Evolutionary conservation across 2,113 vertebrate genomes (phyloP).

Genomic region (Thomomys bottae): DNA sequence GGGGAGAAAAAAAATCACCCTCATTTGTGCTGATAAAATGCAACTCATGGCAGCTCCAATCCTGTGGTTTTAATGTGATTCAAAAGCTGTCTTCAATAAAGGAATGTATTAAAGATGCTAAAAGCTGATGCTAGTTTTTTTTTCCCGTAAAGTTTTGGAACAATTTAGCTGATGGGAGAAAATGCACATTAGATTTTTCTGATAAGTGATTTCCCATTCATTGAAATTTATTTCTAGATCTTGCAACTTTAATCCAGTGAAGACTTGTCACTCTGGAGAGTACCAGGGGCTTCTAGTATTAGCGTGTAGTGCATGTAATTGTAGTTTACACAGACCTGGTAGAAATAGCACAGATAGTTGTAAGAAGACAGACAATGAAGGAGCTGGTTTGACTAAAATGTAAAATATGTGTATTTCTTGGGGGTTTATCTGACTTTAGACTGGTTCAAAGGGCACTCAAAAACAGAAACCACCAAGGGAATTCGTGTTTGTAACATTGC

Average conservation of each 20-base stretch:
- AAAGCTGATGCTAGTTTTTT: not conserved
- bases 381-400: not conserved
- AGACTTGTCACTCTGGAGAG: not conserved
- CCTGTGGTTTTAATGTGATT: conserved; percentile 66
- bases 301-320: not conserved
- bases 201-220: not conserved
- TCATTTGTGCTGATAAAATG: conserved; percentile 76
- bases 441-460: not conserved
- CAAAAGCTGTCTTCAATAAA: conserved; percentile 68
- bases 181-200: conserved; percentile 36
- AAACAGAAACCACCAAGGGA: not conserved
- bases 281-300: not conserved
- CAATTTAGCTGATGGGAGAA: not conserved
- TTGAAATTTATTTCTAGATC: not conserved
- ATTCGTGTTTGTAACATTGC: not conserved
- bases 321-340: too few species aligned
- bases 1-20: not conserved
- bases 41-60: conserved; percentile 54
- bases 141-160: conserved; percentile 58
- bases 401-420: not conserved
- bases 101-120: conserved; percentile 17
- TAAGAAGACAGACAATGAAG: not conserved
- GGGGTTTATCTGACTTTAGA: not conserved
- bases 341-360: not conserved
- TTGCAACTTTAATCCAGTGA: not conserved